A percentile compares a stretch with the other conserved stretches of the same genome.
Conservation (phyloP, 2,888 invertebrate species). For the Mellilla xanthometata region DNA sequence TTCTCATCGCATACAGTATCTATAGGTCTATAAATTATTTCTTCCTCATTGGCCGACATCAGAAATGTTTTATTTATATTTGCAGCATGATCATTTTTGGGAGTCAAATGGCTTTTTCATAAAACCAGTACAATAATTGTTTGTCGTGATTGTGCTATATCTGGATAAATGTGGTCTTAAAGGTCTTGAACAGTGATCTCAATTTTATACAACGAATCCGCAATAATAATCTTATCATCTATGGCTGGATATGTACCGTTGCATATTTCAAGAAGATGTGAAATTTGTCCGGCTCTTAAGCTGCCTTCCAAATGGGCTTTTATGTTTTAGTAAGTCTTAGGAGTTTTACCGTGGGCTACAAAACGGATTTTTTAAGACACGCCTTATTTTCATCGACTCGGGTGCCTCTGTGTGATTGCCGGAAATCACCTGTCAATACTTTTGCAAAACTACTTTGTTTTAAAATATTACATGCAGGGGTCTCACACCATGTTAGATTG, state of each 20-base stretch:
- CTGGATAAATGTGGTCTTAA: background rate
- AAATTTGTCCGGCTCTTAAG: background rate
- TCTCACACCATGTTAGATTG: background rate
- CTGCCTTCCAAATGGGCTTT: background rate
- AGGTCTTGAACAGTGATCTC: background rate
- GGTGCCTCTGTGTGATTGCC: slow-evolving; percentile 22
- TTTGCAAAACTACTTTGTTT: background rate
- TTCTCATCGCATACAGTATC: background rate
- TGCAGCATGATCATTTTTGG: background rate
- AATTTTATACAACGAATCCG: background rate
- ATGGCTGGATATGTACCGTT: background rate
- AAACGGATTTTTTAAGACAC: slow-evolving; percentile 28
- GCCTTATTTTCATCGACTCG: slow-evolving; percentile 23
- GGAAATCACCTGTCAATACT: slow-evolving; percentile 10
- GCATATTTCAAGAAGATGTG: background rate
- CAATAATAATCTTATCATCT: background rate
- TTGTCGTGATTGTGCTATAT: background rate
- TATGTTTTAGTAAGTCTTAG: slow-evolving; percentile 1
- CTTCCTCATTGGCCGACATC: background rate
- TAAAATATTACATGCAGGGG: background rate
- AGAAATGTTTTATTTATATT: background rate
- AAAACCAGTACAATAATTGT: background rate
- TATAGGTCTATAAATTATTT: background rate
- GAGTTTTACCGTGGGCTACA: slow-evolving; percentile 14
- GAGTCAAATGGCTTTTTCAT: background rate